These are phyloP conservation scores for Megalopta genalis DNA, from an alignment of 1,140 invertebrate species.

Conservation along the genomic window DNA sequence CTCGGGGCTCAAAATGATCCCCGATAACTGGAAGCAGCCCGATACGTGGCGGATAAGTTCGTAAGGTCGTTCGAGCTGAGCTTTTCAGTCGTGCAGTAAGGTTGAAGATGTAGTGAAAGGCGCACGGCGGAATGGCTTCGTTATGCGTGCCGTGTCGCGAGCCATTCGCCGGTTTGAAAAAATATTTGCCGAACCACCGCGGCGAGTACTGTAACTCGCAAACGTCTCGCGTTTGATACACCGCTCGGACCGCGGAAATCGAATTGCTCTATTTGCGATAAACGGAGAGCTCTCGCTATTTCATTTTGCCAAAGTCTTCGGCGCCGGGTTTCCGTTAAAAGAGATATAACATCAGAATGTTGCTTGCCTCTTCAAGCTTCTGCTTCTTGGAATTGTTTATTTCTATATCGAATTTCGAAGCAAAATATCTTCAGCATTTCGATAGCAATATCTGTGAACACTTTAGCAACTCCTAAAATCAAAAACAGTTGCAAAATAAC, in stretches of 20 bases:
- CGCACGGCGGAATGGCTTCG: slow-evolving; percentile 29
- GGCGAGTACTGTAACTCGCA: not conserved
- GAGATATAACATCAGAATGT: too few relatives aligned
- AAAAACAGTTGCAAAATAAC: too few relatives aligned
- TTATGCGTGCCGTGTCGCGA: not conserved
- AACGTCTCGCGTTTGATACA: not conserved
- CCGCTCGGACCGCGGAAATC: not conserved
- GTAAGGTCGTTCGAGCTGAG: slow-evolving; percentile 60
- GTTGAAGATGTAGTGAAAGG: slow-evolving; percentile 38
- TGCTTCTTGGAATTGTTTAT: too few relatives aligned
- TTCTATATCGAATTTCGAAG: too few relatives aligned
- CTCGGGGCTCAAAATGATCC: slow-evolving; percentile 74
- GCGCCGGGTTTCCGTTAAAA: too few relatives aligned
- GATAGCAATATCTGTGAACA: too few relatives aligned
- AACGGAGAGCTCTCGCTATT: too few relatives aligned
- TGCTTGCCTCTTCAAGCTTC: too few relatives aligned
- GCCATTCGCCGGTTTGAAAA: not conserved
- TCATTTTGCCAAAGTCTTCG: too few relatives aligned
- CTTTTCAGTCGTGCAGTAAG: slow-evolving; percentile 52
- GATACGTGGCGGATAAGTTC: slow-evolving; percentile 67
- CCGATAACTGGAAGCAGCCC: slow-evolving; percentile 73
- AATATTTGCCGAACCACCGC: not conserved
- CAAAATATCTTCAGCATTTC: too few relatives aligned
- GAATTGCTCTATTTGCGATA: not conserved
- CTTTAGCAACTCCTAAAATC: too few relatives aligned